Base-by-base conservation (phyloP, 64 coral and sea anemone genomes). In the Actinia tenebrosa region DNA sequence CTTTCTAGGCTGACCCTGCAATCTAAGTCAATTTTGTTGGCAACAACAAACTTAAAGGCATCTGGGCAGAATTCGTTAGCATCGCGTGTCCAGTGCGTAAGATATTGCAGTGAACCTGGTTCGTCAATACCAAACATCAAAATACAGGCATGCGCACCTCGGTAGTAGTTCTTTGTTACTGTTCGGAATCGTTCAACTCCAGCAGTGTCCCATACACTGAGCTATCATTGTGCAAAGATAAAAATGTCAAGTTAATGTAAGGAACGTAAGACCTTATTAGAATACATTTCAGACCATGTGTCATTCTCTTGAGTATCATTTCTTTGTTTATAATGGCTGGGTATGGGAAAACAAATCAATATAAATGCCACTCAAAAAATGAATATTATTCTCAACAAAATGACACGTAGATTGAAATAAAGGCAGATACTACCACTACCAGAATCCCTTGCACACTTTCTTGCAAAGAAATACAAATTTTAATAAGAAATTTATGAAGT, bases 171-270 rank as follows among this genome's bases (percentile, higher is more conserved):
- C 75, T 90, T 89, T 10, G 94, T 96, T 44, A 96, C 80, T 78
- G 94, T 93, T 55, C 94, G 80, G 26, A 93, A 93, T 75, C 94
- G 30, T 72, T 96, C 94, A 53, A 96, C 91, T 61, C 94, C 94
- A 61, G 94, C 94, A 14, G 94, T 96, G 77, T 96, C 94, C 94
- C 94, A 96, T 15, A 96, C 84, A 80, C 88, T 87, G 18, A 96
- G 91, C 94, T 96, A 84, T 19, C 8, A 83, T 89, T 18, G 9
- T 27, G 62, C 45, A 63, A 44, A 71, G 37, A 66, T n/a, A 86
- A 47, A n/a, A 54, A 30, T 23, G 63, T 23, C 5, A 66, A 23
- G n/a, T 9, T 5, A 66, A n/a, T 17, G 61, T 19, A 23, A 14
- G 19, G 6, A 25, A 66, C 5, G 19, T 8, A 66, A 4, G n/a